Conservation (phyloP, 1,140 invertebrate genomes). For the Heliconius nattereri region DNA sequence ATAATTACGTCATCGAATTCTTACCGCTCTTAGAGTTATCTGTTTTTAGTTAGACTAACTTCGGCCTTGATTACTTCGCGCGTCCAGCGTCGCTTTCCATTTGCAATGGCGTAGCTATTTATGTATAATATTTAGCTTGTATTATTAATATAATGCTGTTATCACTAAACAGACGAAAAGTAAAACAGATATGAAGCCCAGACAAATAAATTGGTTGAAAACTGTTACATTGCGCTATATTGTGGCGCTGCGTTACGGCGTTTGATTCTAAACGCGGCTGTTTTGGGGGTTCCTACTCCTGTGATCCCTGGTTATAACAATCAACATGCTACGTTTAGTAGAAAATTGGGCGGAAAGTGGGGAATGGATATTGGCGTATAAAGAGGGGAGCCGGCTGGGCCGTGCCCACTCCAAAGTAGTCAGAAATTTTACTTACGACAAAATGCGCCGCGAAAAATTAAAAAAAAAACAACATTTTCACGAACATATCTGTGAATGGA, state of each 20-base stretch:
- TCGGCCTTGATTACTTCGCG: conserved; percentile 4
- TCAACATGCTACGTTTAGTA: too few species aligned
- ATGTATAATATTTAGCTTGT: neutral
- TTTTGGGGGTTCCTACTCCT: too few species aligned
- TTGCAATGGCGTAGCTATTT: neutral
- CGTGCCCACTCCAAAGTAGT: too few species aligned
- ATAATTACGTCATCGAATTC: neutral
- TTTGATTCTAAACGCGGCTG: too few species aligned
- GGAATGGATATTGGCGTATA: too few species aligned
- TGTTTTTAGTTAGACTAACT: neutral
- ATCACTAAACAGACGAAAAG: neutral
- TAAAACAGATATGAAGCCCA: neutral
- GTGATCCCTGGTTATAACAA: too few species aligned
- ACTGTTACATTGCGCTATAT: neutral
- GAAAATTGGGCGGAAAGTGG: too few species aligned
- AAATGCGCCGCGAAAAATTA: too few species aligned
- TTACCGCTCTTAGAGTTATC: neutral
- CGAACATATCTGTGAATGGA: too few species aligned
- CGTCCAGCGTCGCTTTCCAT: conserved; percentile 2
- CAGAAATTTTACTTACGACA: too few species aligned
- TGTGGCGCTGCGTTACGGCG: neutral
- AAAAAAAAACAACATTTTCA: too few species aligned
- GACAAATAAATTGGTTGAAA: neutral
- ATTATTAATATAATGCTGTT: neutral
- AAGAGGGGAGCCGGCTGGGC: too few species aligned